Evolutionary conservation across 30 jellyfish, hydroid and myxozoan genomes (phyloP), one percentile per base, ranked within the genome.

Genomic region (Sanderia malayensis): DNA sequence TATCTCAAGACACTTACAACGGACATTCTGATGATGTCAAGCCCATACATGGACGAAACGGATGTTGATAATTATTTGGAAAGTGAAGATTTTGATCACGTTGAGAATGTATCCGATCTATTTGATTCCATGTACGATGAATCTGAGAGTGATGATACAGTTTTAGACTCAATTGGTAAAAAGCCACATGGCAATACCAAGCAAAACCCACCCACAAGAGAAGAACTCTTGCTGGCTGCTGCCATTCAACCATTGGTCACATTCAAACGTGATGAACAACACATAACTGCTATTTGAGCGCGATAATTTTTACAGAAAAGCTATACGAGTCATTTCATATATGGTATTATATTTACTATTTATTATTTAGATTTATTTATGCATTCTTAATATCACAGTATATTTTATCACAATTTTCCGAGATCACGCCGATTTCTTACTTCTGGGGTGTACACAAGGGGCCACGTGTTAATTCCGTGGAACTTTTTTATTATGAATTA

Each of bases 221-320:
- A 64, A 46, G 88, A 81, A 31, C 81, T 81, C 8, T 68, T 81
- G 26, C 81, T 81, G 13, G 53, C 78, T n/a, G 94, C 94, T 26
- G 57, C 94, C 19, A 45, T 58, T 41, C 84, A 81, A 41, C 84
- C 84, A 13, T 25, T 70, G 34, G 85, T 45, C 19, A 70, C 86
- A 1, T 0, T 70, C 1, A 81, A 81, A 71, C 44, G 8, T 21
- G 82, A 45, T 11, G 82, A 71, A 10, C 31, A 23, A 11, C 27
- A 29, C 13, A 61, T 66, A 24, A 77, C 89, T 18, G 31, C 89
- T 25, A 77, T 77, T 61, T 77, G 31, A 37, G 52, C 52, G 6
- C 13, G 13, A 37, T 13, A 37, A 37, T 4, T 37, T 13, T 13
- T 37, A 13, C 52, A 37, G 13, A 37, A 37, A 37, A 37, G 52